phyloP scores from a whole-genome alignment of 2,113 vertebrate species.

The Sander lucioperca region DNA sequence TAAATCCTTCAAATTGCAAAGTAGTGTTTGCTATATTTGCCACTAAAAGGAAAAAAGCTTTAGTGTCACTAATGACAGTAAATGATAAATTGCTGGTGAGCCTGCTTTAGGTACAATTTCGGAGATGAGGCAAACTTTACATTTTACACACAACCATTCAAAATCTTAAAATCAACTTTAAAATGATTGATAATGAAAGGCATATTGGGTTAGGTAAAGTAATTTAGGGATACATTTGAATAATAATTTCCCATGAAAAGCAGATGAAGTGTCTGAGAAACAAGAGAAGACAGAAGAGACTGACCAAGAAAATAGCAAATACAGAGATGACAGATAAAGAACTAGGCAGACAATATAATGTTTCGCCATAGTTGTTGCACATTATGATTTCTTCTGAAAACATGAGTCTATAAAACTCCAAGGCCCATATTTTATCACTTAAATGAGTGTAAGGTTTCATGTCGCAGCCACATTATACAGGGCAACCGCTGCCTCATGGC shows the following conservation, averaged over 20 bases:
- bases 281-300: not conserved
- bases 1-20: not conserved
- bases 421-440: conserved; percentile 73
- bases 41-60: not conserved
- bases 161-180: not conserved
- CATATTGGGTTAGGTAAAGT: not conserved
- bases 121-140: not conserved
- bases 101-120: not conserved
- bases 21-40: too few species aligned
- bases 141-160: not conserved
- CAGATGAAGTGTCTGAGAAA: conserved; percentile 4
- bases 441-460: conserved; percentile 66
- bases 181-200: not conserved
- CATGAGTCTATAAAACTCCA: conserved; percentile 55
- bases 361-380: conserved; percentile 54
- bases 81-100: not conserved
- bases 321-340: conserved; percentile 13
- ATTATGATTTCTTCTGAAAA: conserved; percentile 63
- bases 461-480: conserved; percentile 38
- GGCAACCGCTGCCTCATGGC: conserved; percentile 44
- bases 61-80: not conserved
- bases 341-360: conserved; percentile 26
- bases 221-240: not conserved
- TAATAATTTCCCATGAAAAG: not conserved
- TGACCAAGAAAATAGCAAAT: conserved; percentile 10